phyloP scores from a whole-genome alignment of 2,113 vertebrate species.

The Malaclemys terrapin region DNA sequence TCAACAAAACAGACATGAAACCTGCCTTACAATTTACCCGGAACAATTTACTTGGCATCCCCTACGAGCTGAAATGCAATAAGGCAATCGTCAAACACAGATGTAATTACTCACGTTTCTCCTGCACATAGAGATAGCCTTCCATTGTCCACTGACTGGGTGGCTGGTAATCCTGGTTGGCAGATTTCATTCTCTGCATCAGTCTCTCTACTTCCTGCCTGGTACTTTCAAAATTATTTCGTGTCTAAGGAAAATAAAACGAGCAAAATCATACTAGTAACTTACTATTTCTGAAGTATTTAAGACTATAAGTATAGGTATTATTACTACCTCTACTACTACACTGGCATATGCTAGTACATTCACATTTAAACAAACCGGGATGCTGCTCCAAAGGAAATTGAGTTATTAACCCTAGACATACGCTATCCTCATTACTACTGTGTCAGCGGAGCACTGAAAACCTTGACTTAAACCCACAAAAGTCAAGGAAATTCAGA shows the following conservation, averaged over 20 bases:
- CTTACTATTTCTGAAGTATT: neutral
- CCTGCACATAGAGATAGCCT: slow-evolving; percentile 95
- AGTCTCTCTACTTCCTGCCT: slow-evolving; percentile 95
- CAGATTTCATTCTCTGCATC: slow-evolving; percentile 97
- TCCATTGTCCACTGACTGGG: slow-evolving; percentile 97
- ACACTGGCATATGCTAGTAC: no score
- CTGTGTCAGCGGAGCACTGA: neutral
- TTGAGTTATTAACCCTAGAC: neutral
- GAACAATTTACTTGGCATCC: neutral
- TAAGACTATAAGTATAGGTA: neutral
- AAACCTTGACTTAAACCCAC: neutral
- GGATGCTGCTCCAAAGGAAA: neutral
- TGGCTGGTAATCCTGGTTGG: slow-evolving; percentile 93
- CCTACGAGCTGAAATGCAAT: neutral
- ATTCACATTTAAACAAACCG: neutral
- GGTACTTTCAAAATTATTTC: slow-evolving; percentile 99
- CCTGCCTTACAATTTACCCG: neutral
- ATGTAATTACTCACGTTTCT: slow-evolving; percentile 90
- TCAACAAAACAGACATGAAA: neutral
- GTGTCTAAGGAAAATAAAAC: slow-evolving; percentile 83
- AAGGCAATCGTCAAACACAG: neutral
- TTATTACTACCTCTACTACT: neutral
- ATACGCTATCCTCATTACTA: neutral
- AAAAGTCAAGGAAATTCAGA: neutral
- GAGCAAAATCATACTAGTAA: neutral